phyloP scores from a whole-genome alignment of 2,888 invertebrate genomes.

The Physocephala rufipes region DNA sequence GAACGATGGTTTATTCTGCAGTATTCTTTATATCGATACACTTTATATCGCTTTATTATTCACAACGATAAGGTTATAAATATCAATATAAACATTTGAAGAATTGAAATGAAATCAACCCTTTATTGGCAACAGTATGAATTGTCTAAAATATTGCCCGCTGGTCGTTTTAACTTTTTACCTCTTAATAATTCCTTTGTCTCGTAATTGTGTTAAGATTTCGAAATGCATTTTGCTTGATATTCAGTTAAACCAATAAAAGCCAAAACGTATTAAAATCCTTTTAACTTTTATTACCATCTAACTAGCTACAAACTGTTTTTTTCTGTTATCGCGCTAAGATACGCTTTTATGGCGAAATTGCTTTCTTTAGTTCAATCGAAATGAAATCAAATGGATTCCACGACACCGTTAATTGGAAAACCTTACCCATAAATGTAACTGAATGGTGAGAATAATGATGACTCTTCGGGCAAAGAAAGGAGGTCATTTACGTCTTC shows the following conservation, averaged over 20 bases:
- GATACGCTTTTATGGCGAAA: background rate
- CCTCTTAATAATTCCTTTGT: no score
- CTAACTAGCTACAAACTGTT: background rate
- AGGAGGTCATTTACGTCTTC: background rate
- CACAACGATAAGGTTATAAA: no score
- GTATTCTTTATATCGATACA: no score
- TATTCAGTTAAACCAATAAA: background rate
- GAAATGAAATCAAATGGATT: background rate
- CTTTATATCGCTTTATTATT: no score
- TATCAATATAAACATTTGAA: no score
- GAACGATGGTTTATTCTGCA: no score
- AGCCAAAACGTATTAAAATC: slow-evolving; percentile 8
- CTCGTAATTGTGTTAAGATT: background rate
- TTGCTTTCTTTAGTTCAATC: background rate
- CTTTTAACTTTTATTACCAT: background rate
- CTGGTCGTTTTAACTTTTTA: no score
- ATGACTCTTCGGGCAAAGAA: background rate
- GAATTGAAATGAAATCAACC: no score
- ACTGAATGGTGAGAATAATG: background rate
- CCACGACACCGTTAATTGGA: background rate
- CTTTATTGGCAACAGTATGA: no score
- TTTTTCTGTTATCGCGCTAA: background rate
- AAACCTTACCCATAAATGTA: background rate
- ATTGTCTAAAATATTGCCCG: no score
- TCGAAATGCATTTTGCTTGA: background rate